Percentiles rank a stretch among this genome's conserved stretches.
Evolutionary conservation across 2,113 vertebrate genomes (phyloP).

Genomic region (Lethenteron camtschaticum): DNA sequence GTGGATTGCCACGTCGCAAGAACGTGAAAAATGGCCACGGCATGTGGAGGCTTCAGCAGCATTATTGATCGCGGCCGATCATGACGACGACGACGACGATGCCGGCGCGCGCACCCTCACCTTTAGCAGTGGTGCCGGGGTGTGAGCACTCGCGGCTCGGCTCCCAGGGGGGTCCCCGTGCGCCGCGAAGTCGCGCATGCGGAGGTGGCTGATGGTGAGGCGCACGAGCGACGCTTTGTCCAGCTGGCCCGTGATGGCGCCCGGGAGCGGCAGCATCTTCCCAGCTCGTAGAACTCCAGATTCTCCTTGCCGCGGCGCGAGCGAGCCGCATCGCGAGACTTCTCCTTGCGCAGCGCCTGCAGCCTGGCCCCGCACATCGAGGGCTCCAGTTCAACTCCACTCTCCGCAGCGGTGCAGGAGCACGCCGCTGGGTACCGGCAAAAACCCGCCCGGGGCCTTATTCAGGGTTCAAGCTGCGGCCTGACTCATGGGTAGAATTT

Average conservation of each 20-base stretch:
- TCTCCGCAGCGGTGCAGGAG: too few relatives aligned
- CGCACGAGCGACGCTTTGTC: conserved; percentile 70
- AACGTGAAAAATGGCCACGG: too few relatives aligned
- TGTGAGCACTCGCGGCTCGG: conserved; percentile 30
- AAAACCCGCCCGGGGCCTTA: too few relatives aligned
- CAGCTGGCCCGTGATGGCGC: conserved; percentile 66
- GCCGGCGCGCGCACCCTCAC: conserved; percentile 6
- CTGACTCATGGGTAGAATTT: too few relatives aligned
- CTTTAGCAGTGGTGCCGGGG: conserved; percentile 15
- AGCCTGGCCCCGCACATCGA: conserved; percentile 21
- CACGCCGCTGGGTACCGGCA: too few relatives aligned
- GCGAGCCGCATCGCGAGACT: conserved; percentile 63
- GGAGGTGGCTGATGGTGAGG: conserved; percentile 67
- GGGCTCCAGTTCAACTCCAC: too few relatives aligned
- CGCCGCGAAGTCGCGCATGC: conserved; percentile 52
- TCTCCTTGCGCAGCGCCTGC: conserved; percentile 65
- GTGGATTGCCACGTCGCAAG: too few relatives aligned
- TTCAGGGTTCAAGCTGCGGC: too few relatives aligned
- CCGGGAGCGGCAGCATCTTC: conserved; percentile 55
- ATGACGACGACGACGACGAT: too few relatives aligned
- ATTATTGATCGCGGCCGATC: too few relatives aligned
- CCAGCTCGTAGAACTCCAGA: conserved; percentile 69
- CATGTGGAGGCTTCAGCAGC: too few relatives aligned
- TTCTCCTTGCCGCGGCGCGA: conserved; percentile 65
- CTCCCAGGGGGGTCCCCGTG: conserved; percentile 58